Evolutionary conservation across 2,797 vertebrate species (phyloP).

Genomic region (Hoplostethus mediterraneus): DNA sequence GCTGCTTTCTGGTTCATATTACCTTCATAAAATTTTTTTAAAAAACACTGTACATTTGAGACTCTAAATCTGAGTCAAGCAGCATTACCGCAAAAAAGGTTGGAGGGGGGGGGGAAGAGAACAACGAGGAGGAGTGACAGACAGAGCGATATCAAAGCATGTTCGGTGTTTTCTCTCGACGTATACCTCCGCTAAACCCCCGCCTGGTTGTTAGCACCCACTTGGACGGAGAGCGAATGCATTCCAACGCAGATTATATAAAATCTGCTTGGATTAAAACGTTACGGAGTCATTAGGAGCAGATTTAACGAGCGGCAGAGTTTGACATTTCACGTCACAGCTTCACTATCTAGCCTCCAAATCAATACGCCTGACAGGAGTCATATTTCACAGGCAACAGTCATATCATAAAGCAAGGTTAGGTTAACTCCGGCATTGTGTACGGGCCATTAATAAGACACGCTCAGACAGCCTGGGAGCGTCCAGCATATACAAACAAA

Average conservation of each 20-base stretch:
- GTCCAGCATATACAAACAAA: constrained; percentile 66
- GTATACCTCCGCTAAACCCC: not conserved
- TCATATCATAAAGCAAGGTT: constrained; percentile 54
- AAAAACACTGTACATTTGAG: not conserved
- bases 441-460: constrained; percentile 67
- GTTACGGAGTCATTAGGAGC: constrained; percentile 39
- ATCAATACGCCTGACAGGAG: constrained; percentile 61
- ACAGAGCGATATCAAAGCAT: not conserved
- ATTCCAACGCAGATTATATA: constrained; percentile 25
- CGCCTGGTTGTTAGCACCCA: constrained; percentile 5
- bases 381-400: constrained; percentile 48
- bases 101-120: not conserved
- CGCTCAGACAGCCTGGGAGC: constrained; percentile 42
- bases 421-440: constrained; percentile 41
- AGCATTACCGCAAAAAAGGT: not conserved
- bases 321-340: constrained; percentile 62
- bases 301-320: constrained; percentile 40
- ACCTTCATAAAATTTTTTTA: not conserved
- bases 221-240: constrained; percentile 5
- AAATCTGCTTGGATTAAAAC: constrained; percentile 49
- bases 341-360: constrained; percentile 37
- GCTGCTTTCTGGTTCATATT: not conserved
- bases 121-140: not conserved
- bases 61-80: not conserved
- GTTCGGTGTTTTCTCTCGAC: constrained; percentile 1